Base-by-base conservation (phyloP, 53 echinoderm and acorn worm species). In the Crossaster papposus region DNA sequence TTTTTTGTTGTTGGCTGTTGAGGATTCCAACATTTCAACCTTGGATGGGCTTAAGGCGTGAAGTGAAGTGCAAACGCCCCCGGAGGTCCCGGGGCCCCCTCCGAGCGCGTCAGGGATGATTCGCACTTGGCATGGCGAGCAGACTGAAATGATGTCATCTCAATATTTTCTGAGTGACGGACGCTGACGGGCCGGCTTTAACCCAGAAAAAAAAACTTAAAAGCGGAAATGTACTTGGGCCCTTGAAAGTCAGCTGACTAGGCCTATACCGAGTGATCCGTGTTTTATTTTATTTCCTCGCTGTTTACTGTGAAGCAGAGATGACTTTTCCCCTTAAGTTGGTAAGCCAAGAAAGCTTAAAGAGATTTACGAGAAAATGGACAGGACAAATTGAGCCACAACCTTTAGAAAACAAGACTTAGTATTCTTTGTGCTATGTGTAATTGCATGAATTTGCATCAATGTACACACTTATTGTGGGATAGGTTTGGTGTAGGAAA, bases 121-220 rank as follows among this genome's bases (percentile, higher is more conserved):
- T 70, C 72, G 82, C 38, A 4, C 71, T 38, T 71, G 78, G 52
- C 70, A 36, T 71, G 78, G 52, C 70, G 64, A 62, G 54, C 8
- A 24, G 65, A 26, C 15, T 31, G 23, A 83, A 84, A 72, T 84
- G 84, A 71, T 84, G 84, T 84, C 84, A 84, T 84, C 72, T 84
- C 71, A 51, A 84, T 84, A 84, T 83, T 84, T n/a, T 84, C 51
- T 84, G 72, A 84, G 84, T 84, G 84, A 84, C 72, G 44, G 72
- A 71, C 32, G 84, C 73, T 84, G 84, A 84, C 72, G 72, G 38
- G 83, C 37, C 20, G 63, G 65, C 78, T 78, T 78, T 4, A 78
- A 51, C 78, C 2, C 24, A 9, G 50, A 78, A 35, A 18, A 37
- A 9, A 78, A 78, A 35, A 18, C 65, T 83, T 23, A 68, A 13